phyloP scores from a whole-genome alignment of 2,888 invertebrate genomes.

The Cantharis rustica region DNA sequence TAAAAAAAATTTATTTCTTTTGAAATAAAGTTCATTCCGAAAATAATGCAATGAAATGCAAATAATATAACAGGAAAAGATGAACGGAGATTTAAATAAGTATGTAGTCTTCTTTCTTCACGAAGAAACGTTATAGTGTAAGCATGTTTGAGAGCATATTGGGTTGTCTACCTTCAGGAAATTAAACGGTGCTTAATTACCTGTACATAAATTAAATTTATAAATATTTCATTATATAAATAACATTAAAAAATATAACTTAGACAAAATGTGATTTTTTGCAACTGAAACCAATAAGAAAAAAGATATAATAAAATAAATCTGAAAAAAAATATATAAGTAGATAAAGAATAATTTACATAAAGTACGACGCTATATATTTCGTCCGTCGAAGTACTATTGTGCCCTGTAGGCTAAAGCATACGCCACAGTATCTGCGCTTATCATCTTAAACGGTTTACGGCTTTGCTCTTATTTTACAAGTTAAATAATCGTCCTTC shows the following conservation, averaged over 20 bases:
- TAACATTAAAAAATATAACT: neutral
- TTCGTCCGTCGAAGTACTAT: slow-evolving; percentile 10
- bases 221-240: neutral
- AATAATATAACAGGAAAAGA: neutral
- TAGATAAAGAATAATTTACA: slow-evolving; percentile 15
- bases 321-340: slow-evolving; percentile 2
- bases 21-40: neutral
- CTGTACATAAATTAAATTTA: too few relatives aligned
- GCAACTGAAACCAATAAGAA: neutral
- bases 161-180: neutral
- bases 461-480: slow-evolving; percentile 25
- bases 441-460: slow-evolving; percentile 32
- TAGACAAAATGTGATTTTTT: too few relatives aligned
- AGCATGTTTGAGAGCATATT: neutral
- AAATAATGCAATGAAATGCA: neutral
- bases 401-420: slow-evolving; percentile 22
- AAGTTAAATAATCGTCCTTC: slow-evolving; percentile 25
- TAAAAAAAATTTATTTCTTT: neutral
- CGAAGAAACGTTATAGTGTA: neutral
- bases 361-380: slow-evolving; percentile 15
- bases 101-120: neutral
- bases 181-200: neutral
- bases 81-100: neutral
- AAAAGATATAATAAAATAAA: slow-evolving; percentile 1
- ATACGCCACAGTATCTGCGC: slow-evolving; percentile 28